phyloP scores from a whole-genome alignment of 1,140 invertebrate genomes.

The Macrosteles quadrilineatus region DNA sequence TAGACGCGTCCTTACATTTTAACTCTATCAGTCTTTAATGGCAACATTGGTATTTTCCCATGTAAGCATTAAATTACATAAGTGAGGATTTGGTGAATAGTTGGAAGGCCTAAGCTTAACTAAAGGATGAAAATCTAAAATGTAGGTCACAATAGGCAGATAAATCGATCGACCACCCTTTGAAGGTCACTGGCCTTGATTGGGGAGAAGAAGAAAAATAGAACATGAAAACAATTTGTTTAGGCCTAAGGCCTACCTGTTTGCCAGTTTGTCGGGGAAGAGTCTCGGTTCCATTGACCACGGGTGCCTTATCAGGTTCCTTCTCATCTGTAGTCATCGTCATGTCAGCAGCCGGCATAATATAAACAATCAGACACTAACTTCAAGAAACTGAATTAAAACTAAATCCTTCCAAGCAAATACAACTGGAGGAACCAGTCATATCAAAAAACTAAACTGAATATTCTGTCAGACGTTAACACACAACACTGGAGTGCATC shows the following conservation, averaged over 20 bases:
- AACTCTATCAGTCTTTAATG: no score
- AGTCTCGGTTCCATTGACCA: constrained; percentile 42
- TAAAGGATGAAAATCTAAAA: no score
- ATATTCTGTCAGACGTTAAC: no score
- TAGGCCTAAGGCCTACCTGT: constrained; percentile 41
- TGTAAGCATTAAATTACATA: no score
- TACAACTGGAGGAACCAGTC: no score
- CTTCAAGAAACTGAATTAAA: not conserved
- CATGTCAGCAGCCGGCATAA: constrained; percentile 41
- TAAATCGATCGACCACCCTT: constrained; percentile 14
- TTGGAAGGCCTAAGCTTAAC: no score
- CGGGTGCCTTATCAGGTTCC: constrained; percentile 40
- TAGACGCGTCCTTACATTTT: no score
- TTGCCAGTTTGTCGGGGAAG: constrained; percentile 40
- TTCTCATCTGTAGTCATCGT: constrained; percentile 38
- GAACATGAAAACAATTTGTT: not conserved
- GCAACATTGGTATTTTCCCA: no score
- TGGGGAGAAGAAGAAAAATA: not conserved
- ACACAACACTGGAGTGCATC: no score
- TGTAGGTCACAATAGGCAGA: not conserved
- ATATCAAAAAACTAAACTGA: no score
- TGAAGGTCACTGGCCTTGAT: not conserved
- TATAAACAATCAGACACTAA: not conserved
- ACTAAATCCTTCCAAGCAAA: not conserved
- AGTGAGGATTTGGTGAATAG: no score